These are phyloP conservation scores for Slavum lentiscoides DNA, from an alignment of 2,888 invertebrate species.

Conservation along the genomic window DNA sequence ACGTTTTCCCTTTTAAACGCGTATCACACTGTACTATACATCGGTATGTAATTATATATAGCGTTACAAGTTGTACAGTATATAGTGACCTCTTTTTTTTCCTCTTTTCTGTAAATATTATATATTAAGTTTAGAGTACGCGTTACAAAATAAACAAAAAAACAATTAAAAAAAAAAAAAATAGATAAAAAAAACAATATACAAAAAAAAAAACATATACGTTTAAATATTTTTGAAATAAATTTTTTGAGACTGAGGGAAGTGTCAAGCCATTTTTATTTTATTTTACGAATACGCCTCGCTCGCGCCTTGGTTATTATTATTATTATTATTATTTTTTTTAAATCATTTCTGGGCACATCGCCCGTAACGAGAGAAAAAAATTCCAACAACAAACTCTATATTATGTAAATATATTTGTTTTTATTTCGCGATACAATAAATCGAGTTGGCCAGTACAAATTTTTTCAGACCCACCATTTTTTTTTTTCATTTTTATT, in stretches of 20 bases:
- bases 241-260: slow-evolving; percentile 52
- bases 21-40: not conserved
- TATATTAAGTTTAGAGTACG: slow-evolving; percentile 21
- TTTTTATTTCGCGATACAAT: slow-evolving; percentile 19
- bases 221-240: slow-evolving; percentile 39
- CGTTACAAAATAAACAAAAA: not conserved
- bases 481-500: not conserved
- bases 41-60: slow-evolving; percentile 7
- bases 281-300: slow-evolving; percentile 26
- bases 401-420: not conserved
- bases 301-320: slow-evolving; percentile 2
- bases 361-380: not conserved
- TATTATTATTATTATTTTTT: slow-evolving; percentile 12
- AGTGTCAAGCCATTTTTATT: slow-evolving; percentile 52
- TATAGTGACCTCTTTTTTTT: slow-evolving; percentile 26
- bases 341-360: not conserved
- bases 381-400: not conserved
- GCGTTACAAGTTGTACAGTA: not conserved
- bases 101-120: slow-evolving; percentile 15
- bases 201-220: not conserved
- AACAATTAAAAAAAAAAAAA: not conserved
- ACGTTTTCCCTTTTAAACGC: slow-evolving; percentile 36
- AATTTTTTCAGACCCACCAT: slow-evolving; percentile 20
- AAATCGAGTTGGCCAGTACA: slow-evolving; percentile 45
- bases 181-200: not conserved